Evolutionary conservation across 2,113 vertebrate species (phyloP), one percentile per base, ranked within the genome.

Genomic region (Brachyhypopomus gauderio): DNA sequence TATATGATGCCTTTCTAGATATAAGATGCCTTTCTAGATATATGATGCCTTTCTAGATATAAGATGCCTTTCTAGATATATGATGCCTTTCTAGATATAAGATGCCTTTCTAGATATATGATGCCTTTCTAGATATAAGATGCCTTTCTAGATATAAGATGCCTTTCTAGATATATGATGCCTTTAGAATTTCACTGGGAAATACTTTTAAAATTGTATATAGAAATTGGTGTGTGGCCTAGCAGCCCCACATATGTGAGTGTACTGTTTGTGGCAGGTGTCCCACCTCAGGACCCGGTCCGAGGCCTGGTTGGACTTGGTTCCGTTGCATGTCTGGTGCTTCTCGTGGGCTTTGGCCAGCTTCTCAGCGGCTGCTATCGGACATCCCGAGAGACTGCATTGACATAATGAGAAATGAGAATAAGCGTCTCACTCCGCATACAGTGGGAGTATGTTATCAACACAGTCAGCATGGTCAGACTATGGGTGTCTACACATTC

Each of bases 301-400:
- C 5, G 98, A 99, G 78, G 94, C 94, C 93, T 96, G 97, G 93
- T 93, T 97, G 89, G 98, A 95, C 92, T 99, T 99, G 90, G 95
- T 92, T 87, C 93, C 95, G 17, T 98, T 96, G 67, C 96, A 98
- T 91, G 90, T 93, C 92, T 97, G 96, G 91, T 98, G 97, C 85
- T 99, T 99, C 89, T 99, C 97, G 85, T 99, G 97, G 87, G 95
- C 97, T 93, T 99, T 99, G 77, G 97, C 97, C 93, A 99, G 89
- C 89, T 99, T 99, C 93, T 99, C 98, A 36, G 98, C 97, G 66
- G 98, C 98, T 86, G 98, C 98, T 77, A 99, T 98, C 78, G 98
- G 98, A 91, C 98, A 99, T 89, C 98, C 98, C 12, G 98, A 99
- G 89, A 99, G 95, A 92, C 98, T 99, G 95, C 83, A 92, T 91